Base-by-base conservation (phyloP, 2,888 invertebrate genomes). In the Pseudoips prasinana region DNA sequence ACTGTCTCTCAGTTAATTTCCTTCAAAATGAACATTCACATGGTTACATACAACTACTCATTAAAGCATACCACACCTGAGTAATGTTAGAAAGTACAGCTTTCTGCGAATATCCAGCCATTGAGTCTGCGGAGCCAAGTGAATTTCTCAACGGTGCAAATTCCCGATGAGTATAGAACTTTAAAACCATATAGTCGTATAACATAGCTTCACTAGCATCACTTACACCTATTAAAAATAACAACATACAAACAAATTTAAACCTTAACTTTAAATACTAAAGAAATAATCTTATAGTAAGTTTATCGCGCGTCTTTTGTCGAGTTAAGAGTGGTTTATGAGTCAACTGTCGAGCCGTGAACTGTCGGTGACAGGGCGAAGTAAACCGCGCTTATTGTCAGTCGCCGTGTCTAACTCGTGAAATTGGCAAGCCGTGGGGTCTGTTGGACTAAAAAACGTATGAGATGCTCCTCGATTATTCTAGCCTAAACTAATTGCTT, bases 321-420 rank as follows among this genome's bases (percentile, higher is more conserved):
- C 55, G 57, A 53, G 57, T 58, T 64, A 65, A 56, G 63, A 62
- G 64, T 64, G 57, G 73, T 83, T 83, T 83, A 82, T 73, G 83
- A 77, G 76, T 66, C 66, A 67, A 65, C 62, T 63, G 67, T 46
- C 62, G 63, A 65, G 64, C 75, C 74, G 68, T 78, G 83, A 76
- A 75, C 77, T 65, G 59, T 65, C 66, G 63, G 77, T 74, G 83
- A 83, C 83, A 64, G 60, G 43, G 59, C 57, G 67, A 62, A 58
- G 73, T 76, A 75, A 80, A 78, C 68, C 60, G 59, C 61, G 75
- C 65, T 66, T 79, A 85, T 86, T 87, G 86, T 86, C 87, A 85
- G 85, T 83, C 68, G 58, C 66, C 84, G 84, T 86, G 68, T 67
- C 86, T 80, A 86, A 87, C 70, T 64, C 78, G 85, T 83, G 81